A percentile compares a stretch with the other conserved stretches of the same genome.
phyloP scores from a whole-genome alignment of 2,797 vertebrate species.

The Micromesistius poutassou region DNA sequence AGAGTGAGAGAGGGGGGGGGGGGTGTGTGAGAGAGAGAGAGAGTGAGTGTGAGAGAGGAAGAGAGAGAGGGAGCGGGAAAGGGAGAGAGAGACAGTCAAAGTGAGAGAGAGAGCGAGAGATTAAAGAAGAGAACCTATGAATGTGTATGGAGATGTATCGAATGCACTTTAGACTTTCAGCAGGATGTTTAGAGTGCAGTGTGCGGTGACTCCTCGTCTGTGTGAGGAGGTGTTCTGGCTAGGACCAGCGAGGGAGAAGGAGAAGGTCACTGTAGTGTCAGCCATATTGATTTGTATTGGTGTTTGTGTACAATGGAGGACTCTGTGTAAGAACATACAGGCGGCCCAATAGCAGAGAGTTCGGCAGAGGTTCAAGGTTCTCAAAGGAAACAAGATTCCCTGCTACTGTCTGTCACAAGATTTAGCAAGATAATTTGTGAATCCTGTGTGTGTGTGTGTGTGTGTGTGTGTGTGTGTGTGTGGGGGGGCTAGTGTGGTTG shows the following conservation, averaged over 20 bases:
- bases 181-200: neutral
- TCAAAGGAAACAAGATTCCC: conserved; percentile 2
- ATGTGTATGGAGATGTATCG: neutral
- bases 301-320: conserved; percentile 16
- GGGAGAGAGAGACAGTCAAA: neutral
- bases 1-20: neutral
- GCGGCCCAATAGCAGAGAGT: conserved; percentile 24
- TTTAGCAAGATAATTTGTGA: neutral
- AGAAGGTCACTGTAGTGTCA: conserved; percentile 35
- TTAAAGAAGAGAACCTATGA: neutral
- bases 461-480: neutral
- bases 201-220: neutral
- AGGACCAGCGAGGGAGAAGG: conserved; percentile 14
- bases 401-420: neutral
- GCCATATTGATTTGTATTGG: conserved; percentile 32
- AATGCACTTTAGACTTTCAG: neutral
- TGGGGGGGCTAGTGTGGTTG: too few relatives aligned
- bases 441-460: neutral
- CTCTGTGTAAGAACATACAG: conserved; percentile 12
- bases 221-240: conserved; percentile 20
- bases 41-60: neutral
- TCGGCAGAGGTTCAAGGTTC: conserved; percentile 31
- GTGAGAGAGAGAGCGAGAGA: neutral
- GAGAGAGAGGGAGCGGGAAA: neutral
- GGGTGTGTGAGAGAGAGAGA: too few relatives aligned